Base-by-base conservation (phyloP, 2,888 invertebrate species). In the Cryptocephalus primarius region DNA sequence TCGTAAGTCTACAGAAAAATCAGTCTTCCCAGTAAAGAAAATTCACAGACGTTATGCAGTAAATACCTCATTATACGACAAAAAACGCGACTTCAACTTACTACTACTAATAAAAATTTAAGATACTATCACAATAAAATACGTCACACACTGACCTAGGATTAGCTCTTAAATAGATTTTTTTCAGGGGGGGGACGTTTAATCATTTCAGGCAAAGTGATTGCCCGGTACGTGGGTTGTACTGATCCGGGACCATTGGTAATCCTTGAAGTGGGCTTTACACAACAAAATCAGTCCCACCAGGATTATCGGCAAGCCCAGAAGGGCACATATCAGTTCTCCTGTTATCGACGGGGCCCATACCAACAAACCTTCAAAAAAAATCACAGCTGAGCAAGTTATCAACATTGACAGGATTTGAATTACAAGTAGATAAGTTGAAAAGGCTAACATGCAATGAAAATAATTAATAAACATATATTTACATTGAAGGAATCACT, bases 331-430 rank as follows among this genome's bases (percentile, higher is more conserved):
- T 46, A 79, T 75, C 14, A 79, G 61, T 60, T 79, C 79, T n/a
- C 78, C 78, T 6, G 76, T 75, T 45, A 78, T 68, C 11, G 73
- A 72, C n/a, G 78, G 78, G 45, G 74, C 68, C 77, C 77, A 78
- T 22, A 69, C 56, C 47, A 76, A 62, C 46, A 66, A 62, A 55
- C 72, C 76, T 76, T 53, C 53, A 54, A 33, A 39, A 46, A 50
- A 54, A 33, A 49, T 2, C 6, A 22, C 6, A 22, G 22, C 6
- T 22, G 22, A 22, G 22, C 2, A 22, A 22, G 22, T 22, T 22
- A 22, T 4, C 6, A 22, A 22, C 22, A 22, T 22, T 22, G 22
- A 22, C 6, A 22, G 2, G 2, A 22, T 22, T 22, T 4, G 22
- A 2, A 22, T 22, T n/a, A n/a, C n/a, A 22, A 22, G 22, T 22